phyloP scores from a whole-genome alignment of 2,113 vertebrate species.

The Strigops habroptila region DNA sequence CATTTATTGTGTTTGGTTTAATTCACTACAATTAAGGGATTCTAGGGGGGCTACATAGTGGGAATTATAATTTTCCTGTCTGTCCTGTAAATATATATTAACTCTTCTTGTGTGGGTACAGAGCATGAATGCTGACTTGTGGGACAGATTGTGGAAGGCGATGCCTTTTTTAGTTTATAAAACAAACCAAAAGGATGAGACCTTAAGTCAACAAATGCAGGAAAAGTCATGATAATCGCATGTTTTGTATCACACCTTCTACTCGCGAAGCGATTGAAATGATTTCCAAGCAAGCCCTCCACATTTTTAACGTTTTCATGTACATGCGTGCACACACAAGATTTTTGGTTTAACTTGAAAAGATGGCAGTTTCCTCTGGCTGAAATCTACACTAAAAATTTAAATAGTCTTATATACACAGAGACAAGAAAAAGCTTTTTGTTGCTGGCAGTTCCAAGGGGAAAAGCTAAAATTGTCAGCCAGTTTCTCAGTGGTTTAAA shows the following conservation, averaged over 20 bases:
- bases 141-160: not conserved
- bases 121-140: not conserved
- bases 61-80: not conserved
- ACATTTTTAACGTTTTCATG: not conserved
- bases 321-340: rapidly evolving
- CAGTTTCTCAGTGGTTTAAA: not conserved
- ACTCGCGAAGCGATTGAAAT: not conserved
- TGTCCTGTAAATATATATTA: not conserved
- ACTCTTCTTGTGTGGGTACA: not conserved
- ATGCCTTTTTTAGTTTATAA: not conserved
- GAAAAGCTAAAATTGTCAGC: not conserved
- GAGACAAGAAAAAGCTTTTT: not conserved
- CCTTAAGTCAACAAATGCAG: not conserved
- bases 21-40: not conserved
- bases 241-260: not conserved
- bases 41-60: not conserved
- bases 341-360: not conserved
- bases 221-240: not conserved
- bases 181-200: not conserved
- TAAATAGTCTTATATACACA: not conserved
- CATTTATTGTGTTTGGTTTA: not conserved
- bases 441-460: not conserved
- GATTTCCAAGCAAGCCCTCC: not conserved
- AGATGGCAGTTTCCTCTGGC: not conserved
- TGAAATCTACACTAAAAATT: not conserved